phyloP scores from a whole-genome alignment of 2,797 vertebrate species.

The Neosilurus hyrtlii region DNA sequence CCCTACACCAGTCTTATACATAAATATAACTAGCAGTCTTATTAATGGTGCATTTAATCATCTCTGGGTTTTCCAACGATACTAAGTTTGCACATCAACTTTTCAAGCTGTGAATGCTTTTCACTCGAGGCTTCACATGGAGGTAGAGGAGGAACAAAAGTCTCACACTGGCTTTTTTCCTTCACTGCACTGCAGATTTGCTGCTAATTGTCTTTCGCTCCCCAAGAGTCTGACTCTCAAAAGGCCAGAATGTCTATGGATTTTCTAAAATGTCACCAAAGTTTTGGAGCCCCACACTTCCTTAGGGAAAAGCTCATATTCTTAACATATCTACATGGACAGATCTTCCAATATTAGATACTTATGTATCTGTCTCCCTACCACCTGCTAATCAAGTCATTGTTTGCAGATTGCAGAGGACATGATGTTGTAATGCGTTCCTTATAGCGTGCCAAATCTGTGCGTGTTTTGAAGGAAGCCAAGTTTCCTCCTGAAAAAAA shows the following conservation, averaged over 20 bases:
- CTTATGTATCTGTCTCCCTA: conserved; percentile 40
- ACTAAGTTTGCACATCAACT: conserved; percentile 1
- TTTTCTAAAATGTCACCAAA: conserved; percentile 63
- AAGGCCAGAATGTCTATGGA: conserved; percentile 60
- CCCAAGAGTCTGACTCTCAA: conserved; percentile 53
- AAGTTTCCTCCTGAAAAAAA: background rate
- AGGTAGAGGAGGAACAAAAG: conserved; percentile 45
- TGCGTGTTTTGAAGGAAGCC: background rate
- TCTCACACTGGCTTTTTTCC: conserved; percentile 35
- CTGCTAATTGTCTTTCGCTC: conserved; percentile 59
- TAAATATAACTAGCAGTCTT: background rate
- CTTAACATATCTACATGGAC: conserved; percentile 23
- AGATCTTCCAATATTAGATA: conserved; percentile 20
- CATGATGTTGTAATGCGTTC: conserved; percentile 16
- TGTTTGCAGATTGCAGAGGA: conserved; percentile 30
- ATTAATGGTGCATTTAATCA: conserved; percentile 18
- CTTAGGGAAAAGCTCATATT: conserved; percentile 15
- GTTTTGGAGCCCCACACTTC: conserved; percentile 42
- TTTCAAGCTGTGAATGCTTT: conserved; percentile 30
- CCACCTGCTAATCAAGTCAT: conserved; percentile 24
- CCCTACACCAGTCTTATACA: background rate
- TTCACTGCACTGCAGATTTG: conserved; percentile 35
- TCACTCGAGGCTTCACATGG: conserved; percentile 27
- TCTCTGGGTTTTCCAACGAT: background rate
- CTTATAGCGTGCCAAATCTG: conserved; percentile 3